Conservation (phyloP, 2,797 vertebrate genomes). For the Cynopterus sphinx region DNA sequence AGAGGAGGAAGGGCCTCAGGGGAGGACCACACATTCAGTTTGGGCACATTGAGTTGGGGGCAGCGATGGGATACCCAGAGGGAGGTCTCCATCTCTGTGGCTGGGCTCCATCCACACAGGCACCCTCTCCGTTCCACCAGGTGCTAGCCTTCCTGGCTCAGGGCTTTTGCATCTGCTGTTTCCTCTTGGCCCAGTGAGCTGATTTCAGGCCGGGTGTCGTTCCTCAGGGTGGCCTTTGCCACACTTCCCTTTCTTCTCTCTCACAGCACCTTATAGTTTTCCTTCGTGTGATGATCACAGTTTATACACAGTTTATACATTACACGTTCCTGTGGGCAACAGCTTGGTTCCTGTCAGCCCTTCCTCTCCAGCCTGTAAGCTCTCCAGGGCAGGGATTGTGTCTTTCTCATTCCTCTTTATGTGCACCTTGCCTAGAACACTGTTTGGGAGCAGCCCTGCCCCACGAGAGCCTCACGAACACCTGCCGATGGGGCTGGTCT, state of each 20-base stretch:
- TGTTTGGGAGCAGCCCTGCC: not conserved
- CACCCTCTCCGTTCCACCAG: not conserved
- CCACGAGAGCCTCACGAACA: not conserved
- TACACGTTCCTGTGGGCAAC: not conserved
- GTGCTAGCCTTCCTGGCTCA: not conserved
- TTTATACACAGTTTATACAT: not conserved
- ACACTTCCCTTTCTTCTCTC: not conserved
- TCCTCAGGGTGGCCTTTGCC: not conserved
- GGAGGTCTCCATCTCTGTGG: not conserved
- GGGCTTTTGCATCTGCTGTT: not conserved
- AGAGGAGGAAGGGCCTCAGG: not conserved
- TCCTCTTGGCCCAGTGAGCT: not conserved
- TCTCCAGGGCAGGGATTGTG: accelerated
- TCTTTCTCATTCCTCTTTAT: not conserved
- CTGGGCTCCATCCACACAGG: not conserved
- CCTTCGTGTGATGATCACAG: not conserved
- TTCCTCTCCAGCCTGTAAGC: not conserved
- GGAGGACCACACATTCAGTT: not conserved
- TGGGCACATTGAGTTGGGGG: not conserved
- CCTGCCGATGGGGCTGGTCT: not conserved
- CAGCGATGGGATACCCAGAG: not conserved
- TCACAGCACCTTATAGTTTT: not conserved
- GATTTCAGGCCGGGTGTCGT: not conserved
- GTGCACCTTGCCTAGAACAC: not conserved
- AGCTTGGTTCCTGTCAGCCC: not conserved